Conservation (phyloP, 2,113 vertebrate species). For the Apodemus speciosus region DNA sequence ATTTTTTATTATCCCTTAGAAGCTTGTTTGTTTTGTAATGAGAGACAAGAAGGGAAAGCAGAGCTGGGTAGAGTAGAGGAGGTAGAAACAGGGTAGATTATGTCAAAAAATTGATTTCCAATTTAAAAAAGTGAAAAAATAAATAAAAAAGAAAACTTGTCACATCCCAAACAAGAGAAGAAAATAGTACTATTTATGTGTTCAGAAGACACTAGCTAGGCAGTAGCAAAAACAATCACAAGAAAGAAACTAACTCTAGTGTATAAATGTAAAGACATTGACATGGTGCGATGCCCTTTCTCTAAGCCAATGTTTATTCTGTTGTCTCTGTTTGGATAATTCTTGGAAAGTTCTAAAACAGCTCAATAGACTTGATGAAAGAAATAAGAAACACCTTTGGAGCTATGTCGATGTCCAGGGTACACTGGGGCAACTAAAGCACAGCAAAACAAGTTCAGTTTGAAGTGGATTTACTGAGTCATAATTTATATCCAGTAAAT, state of each 20-base stretch:
- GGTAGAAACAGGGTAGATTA: background rate
- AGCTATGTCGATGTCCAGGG: background rate
- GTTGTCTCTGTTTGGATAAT: background rate
- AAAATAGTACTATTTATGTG: background rate
- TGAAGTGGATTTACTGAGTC: background rate
- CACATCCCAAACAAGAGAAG: background rate
- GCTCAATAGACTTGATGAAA: background rate
- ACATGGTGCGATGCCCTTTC: background rate
- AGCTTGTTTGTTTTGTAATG: background rate
- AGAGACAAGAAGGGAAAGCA: background rate
- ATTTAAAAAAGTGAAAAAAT: background rate
- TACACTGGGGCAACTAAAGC: slow-evolving; percentile 1
- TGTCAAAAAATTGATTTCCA: background rate
- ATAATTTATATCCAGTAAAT: slow-evolving; percentile 8
- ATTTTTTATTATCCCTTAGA: background rate
- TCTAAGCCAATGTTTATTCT: background rate
- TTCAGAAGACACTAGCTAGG: background rate
- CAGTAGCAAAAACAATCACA: background rate
- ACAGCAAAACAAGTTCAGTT: slow-evolving; percentile 16
- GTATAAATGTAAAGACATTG: background rate
- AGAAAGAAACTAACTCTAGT: background rate
- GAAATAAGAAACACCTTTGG: background rate
- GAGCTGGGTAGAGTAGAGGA: background rate
- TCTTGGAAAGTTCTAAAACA: slow-evolving; percentile 21
- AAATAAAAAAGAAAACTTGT: background rate